Evolutionary conservation across 2,113 vertebrate species (phyloP), one percentile per base, ranked within the genome.

Genomic region (Nannobrachium achirus): DNA sequence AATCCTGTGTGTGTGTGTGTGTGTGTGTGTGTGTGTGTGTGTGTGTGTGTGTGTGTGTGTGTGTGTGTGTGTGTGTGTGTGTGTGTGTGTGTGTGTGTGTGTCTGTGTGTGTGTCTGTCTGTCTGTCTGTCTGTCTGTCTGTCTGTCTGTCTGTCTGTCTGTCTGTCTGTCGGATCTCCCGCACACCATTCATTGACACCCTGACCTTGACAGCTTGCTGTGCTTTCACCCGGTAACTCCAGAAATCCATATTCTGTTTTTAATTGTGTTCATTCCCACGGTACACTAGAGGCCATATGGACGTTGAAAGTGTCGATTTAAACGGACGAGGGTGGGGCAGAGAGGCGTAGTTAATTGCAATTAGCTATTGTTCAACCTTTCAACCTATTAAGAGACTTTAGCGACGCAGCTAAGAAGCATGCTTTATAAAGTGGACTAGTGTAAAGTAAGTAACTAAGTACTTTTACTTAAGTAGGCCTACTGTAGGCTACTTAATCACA

Each of bases 211-310:
- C 90, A 91, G 91, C 91, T 90, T 92, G 90, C 75, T 78, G 86
- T 15, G 82, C 82, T 88, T 87, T 91, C 81, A 38, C 76, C 73
- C 69, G 59, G 68, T 75, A 90, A 87, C 87, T 84, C 72, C 79
- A 91, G 82, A 91, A 90, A 91, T 86, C 88, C 89, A 92, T 93
- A 92, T 92, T 92, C 89, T 73, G 83, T 74, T 81, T 88, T 91
- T 91, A 91, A 92, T 92, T 91, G 89, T 89, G 81, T 83, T 81
- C 78, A 92, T 93, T 93, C 90, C 91, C 92, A 93, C 93, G 92
- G 85, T 92, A 69, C 84, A 83, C 85, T 59, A 48, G 63, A 73
- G 88, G 84, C 86, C 88, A 90, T 89, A 90, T 91, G 90, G 89
- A 89, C 82, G 69, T 83, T 85, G 84, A 88, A 83, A 89, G 86